These are phyloP conservation scores for Karalla daura DNA, from an alignment of 2,797 vertebrate species.

Conservation along the genomic window DNA sequence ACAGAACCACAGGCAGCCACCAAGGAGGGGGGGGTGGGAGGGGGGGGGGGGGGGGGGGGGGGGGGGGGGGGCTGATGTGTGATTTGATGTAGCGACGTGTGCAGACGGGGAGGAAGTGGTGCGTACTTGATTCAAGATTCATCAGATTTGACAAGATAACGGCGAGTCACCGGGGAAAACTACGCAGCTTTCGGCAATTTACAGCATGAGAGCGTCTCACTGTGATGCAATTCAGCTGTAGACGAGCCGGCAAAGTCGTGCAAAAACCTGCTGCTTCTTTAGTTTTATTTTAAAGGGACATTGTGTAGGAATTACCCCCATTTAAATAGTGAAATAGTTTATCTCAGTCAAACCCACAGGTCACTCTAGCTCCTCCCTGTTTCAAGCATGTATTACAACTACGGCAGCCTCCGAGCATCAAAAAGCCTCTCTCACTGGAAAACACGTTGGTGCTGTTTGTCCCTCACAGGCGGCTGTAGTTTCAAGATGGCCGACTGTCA, in stretches of 20 bases:
- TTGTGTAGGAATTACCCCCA: no score
- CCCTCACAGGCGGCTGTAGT: no score
- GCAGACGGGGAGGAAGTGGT: neutral
- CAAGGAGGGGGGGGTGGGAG: neutral
- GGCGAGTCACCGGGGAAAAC: no score
- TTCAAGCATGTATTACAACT: no score
- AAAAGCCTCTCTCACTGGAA: no score
- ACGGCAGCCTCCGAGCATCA: no score
- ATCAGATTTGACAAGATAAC: slow-evolving; percentile 4
- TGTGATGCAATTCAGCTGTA: slow-evolving; percentile 15
- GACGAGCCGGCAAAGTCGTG: neutral
- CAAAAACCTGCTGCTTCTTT: neutral
- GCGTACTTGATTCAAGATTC: neutral
- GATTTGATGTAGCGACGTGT: neutral
- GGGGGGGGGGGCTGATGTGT: neutral
- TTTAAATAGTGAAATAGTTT: no score
- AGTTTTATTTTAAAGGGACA: no score
- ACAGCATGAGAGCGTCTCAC: neutral
- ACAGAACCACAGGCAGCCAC: neutral
- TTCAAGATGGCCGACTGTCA: no score
- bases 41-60: neutral
- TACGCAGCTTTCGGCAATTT: slow-evolving; percentile 1
- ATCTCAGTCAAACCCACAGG: no score
- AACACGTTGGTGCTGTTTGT: no score
- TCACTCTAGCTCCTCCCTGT: no score